A percentile compares a stretch with the other conserved stretches of the same genome.
Conservation (phyloP, 1,140 invertebrate species). For the Drosophila sucinea region DNA sequence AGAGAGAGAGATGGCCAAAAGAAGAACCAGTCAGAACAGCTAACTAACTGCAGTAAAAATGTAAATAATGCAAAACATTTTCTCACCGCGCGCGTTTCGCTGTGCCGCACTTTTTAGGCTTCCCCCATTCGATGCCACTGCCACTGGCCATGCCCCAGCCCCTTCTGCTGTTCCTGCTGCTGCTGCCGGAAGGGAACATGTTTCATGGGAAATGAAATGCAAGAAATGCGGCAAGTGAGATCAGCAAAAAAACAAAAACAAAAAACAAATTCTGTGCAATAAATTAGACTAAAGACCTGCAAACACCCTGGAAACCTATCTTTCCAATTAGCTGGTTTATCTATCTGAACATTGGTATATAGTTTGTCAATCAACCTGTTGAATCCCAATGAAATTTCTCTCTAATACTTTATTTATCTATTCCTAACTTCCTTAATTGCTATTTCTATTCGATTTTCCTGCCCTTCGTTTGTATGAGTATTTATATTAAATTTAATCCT, state of each 20-base stretch:
- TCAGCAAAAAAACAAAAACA: constrained; percentile 25
- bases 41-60: constrained; percentile 61
- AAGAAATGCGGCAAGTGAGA: constrained; percentile 50
- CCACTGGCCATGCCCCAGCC: neutral
- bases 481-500: too few relatives aligned
- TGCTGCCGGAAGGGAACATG: constrained; percentile 34
- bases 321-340: too few relatives aligned
- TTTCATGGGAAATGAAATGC: constrained; percentile 78
- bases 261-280: constrained; percentile 25
- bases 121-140: constrained; percentile 44
- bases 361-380: too few relatives aligned
- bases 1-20: too few relatives aligned
- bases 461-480: too few relatives aligned
- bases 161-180: constrained; percentile 1
- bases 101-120: constrained; percentile 73
- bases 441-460: too few relatives aligned
- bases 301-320: neutral
- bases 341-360: too few relatives aligned
- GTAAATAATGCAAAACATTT: constrained; percentile 82
- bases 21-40: constrained; percentile 27
- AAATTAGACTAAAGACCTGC: constrained; percentile 1
- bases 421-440: too few relatives aligned
- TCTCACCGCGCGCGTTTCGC: constrained; percentile 71
- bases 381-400: too few relatives aligned
- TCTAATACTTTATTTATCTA: too few relatives aligned